Evolutionary conservation across 2,113 vertebrate genomes (phyloP).

Genomic region (Leptodactylus fuscus): DNA sequence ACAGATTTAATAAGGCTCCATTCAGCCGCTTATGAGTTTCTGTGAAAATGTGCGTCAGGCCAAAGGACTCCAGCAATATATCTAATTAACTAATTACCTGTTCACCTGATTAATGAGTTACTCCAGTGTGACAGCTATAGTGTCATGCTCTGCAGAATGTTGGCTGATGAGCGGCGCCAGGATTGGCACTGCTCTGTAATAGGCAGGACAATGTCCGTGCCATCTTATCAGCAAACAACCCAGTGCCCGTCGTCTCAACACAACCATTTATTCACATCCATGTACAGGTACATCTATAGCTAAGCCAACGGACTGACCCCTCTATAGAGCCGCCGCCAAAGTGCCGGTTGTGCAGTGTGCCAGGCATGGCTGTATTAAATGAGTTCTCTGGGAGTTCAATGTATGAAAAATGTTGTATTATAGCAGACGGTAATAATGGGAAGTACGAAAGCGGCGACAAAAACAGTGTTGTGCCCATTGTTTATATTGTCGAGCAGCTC

Average conservation of each 20-base stretch:
- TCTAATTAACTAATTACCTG: conserved; percentile 30
- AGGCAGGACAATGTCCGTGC: conserved; percentile 1
- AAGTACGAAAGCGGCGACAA: not conserved
- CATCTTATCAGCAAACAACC: conserved; percentile 9
- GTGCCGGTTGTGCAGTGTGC: not conserved
- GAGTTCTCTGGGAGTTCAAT: not conserved
- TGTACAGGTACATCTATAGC: not conserved
- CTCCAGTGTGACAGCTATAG: not conserved
- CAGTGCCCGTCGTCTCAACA: not conserved
- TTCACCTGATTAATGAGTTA: conserved; percentile 11
- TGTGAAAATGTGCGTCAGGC: not conserved
- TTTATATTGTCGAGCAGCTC: not conserved
- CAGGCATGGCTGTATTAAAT: not conserved
- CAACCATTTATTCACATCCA: not conserved
- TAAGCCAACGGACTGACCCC: not conserved
- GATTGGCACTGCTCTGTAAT: not conserved
- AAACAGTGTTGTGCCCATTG: no score
- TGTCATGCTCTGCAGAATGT: not conserved
- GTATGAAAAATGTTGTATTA: not conserved
- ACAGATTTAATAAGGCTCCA: not conserved
- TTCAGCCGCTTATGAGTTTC: not conserved
- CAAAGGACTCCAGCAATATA: not conserved
- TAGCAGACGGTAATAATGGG: not conserved
- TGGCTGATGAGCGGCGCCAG: not conserved
- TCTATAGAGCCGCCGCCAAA: not conserved